phyloP scores from a whole-genome alignment of 30 jellyfish, hydroid and myxozoan species.

The Pelagia noctiluca region DNA sequence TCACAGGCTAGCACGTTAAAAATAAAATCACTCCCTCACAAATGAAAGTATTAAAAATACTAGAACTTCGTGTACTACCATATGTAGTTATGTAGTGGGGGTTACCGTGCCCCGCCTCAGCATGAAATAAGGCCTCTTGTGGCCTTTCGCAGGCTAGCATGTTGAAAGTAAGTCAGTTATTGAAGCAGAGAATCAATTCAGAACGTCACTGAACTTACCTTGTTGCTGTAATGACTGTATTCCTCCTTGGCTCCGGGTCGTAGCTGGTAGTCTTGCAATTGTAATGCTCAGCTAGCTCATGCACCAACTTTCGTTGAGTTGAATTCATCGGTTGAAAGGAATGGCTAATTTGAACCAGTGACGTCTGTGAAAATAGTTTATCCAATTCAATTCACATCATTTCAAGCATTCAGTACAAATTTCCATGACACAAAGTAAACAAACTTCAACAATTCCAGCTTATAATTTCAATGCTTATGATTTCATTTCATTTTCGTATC shows the following conservation, averaged over 20 bases:
- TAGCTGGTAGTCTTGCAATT: constrained; percentile 84
- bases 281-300: constrained; percentile 89
- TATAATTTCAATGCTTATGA: no score
- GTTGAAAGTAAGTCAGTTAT: background rate
- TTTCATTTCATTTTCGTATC: no score
- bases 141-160: background rate
- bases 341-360: constrained; percentile 76
- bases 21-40: no score
- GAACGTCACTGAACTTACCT: constrained; percentile 51
- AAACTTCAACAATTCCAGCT: no score
- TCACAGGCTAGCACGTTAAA: no score
- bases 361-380: constrained; percentile 43
- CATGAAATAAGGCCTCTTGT: background rate
- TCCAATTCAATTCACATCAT: background rate
- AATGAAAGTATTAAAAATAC: background rate
- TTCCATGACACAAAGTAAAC: background rate
- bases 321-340: constrained; percentile 88
- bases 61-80: background rate
- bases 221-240: constrained; percentile 89
- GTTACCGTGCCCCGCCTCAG: background rate
- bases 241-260: constrained; percentile 93
- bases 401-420: background rate
- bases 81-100: background rate
- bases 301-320: constrained; percentile 80
- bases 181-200: background rate